Conservation (phyloP, 2,888 invertebrate species). For the Caradrina kadenii region DNA sequence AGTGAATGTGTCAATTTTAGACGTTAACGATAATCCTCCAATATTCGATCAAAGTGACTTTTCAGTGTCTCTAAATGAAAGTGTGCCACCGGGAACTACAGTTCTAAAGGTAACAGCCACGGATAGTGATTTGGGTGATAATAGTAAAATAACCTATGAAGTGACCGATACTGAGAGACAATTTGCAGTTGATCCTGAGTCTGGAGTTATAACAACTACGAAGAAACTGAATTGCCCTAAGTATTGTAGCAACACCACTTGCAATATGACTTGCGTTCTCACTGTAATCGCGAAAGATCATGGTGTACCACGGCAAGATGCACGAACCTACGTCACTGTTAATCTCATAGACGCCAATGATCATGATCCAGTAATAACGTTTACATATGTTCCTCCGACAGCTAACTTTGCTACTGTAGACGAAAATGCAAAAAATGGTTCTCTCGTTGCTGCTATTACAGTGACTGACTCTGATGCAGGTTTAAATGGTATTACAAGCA, state of each 20-base stretch:
- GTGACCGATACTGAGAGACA: conserved; percentile 96
- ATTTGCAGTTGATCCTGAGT: conserved; percentile 97
- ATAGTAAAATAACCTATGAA: conserved; percentile 97
- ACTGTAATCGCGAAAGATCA: conserved; percentile 98
- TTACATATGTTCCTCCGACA: conserved; percentile 95
- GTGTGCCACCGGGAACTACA: conserved; percentile 96
- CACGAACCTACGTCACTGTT: conserved; percentile 97
- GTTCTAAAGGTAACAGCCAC: conserved; percentile 98
- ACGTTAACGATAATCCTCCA: conserved; percentile 98
- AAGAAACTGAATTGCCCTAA: conserved; percentile 95
- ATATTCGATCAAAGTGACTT: conserved; percentile 99
- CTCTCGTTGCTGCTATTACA: conserved; percentile 97
- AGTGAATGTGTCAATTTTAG: conserved; percentile 97
- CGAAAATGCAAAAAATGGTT: conserved; percentile 97
- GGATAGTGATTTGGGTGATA: conserved; percentile 98
- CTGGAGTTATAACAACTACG: conserved; percentile 96
- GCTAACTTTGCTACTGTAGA: conserved; percentile 97
- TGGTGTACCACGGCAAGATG: conserved; percentile 97
- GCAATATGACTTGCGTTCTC: conserved; percentile 98
- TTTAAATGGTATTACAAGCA: conserved; percentile 96
- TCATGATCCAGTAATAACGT: conserved; percentile 97
- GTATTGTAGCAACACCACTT: conserved; percentile 93
- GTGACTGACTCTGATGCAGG: conserved; percentile 98
- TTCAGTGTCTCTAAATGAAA: conserved; percentile 97
- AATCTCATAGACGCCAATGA: conserved; percentile 98